phyloP scores from a whole-genome alignment of 2,113 vertebrate genomes.

The Gobiocypris rarus region DNA sequence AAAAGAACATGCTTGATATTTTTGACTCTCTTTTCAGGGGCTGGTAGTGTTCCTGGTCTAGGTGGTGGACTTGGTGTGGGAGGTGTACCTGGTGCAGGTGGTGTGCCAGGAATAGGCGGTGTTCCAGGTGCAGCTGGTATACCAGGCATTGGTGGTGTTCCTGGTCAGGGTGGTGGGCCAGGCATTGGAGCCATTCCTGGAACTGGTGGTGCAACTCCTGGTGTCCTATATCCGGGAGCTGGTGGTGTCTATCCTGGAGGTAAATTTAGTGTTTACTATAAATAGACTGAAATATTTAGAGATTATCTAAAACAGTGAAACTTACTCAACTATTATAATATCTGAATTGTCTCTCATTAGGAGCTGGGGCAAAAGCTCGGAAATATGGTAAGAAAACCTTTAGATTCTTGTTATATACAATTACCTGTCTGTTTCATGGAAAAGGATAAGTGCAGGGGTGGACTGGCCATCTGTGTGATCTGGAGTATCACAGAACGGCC shows the following conservation, averaged over 20 bases:
- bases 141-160: conserved; percentile 30
- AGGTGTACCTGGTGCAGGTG: conserved; percentile 36
- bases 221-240: conserved; percentile 44
- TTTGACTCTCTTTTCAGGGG: conserved; percentile 7
- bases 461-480: too few species aligned
- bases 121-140: conserved; percentile 34
- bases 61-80: conserved; percentile 45
- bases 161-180: conserved; percentile 32
- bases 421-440: not conserved
- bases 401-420: not conserved
- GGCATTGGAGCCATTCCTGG: conserved; percentile 11
- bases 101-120: conserved; percentile 32
- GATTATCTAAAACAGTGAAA: not conserved
- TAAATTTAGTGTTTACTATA: not conserved
- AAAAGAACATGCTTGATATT: not conserved
- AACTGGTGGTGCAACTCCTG: not conserved
- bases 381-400: conserved; percentile 55
- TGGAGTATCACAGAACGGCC: too few species aligned
- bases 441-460: too few species aligned
- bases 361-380: conserved; percentile 49
- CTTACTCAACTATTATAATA: not conserved
- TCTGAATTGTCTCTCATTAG: conserved; percentile 15
- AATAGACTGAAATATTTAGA: not conserved
- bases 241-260: conserved; percentile 51
- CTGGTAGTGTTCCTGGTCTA: conserved; percentile 42